Evolutionary conservation across 2,113 vertebrate genomes (phyloP).

Genomic region (Cephalopholis sonnerati): DNA sequence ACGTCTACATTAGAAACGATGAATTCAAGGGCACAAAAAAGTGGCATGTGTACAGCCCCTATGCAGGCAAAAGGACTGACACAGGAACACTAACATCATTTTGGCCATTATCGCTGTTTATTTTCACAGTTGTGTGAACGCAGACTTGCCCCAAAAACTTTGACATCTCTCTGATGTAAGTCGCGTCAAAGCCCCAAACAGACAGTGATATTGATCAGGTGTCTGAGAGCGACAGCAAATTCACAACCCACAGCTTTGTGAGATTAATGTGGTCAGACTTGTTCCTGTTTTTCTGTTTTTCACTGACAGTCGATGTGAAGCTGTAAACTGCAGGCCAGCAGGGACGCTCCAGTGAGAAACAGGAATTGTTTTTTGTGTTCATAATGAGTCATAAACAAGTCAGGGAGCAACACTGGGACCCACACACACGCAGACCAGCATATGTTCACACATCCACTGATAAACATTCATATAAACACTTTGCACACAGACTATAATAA

Average conservation of each 20-base stretch:
- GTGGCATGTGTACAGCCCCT: too few relatives aligned
- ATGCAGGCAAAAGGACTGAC: too few relatives aligned
- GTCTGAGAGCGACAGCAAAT: neutral
- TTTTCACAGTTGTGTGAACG: neutral
- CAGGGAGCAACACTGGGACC: neutral
- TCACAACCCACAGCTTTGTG: neutral
- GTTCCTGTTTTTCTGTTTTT: neutral
- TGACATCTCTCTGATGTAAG: neutral
- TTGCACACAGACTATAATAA: neutral
- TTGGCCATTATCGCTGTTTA: neutral
- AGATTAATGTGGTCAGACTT: neutral
- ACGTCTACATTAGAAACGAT: too few relatives aligned
- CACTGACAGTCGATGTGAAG: neutral
- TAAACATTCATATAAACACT: neutral
- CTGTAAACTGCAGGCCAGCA: constrained; percentile 8
- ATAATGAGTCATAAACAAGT: neutral
- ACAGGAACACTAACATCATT: too few relatives aligned
- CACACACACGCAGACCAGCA: neutral
- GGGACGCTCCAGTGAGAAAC: neutral
- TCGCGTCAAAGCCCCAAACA: neutral
- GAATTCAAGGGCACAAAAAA: too few relatives aligned
- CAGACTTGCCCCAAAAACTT: neutral
- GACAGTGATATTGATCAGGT: neutral
- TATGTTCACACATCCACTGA: neutral
- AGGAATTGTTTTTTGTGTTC: neutral